Conservation (phyloP, 1,140 invertebrate genomes). For the Trichonephila clavata region DNA sequence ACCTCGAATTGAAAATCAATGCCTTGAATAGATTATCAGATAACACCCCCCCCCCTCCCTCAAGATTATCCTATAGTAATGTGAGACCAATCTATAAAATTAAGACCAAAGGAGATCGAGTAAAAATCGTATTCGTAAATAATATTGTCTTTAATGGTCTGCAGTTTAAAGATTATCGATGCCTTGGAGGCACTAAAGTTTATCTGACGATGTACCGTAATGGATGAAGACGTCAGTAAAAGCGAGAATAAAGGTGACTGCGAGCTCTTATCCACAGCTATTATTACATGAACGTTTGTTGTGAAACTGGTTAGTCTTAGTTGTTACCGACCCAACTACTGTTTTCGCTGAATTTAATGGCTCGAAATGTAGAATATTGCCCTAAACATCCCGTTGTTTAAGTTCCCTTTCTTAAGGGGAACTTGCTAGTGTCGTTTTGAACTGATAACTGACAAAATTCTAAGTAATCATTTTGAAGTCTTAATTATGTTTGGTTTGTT, state of each 20-base stretch:
- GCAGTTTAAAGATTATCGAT: constrained; percentile 69
- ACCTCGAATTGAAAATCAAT: constrained; percentile 45
- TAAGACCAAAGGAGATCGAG: not conserved
- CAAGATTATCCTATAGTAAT: constrained; percentile 40
- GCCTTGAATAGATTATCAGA: constrained; percentile 28
- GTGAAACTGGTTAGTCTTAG: not conserved
- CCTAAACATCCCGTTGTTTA: not conserved
- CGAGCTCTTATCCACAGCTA: not conserved
- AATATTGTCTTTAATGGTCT: constrained; percentile 62
- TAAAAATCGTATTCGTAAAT: constrained; percentile 45
- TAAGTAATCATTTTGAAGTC: too few species aligned
- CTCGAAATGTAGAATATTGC: not conserved
- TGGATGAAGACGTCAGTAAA: constrained; percentile 45
- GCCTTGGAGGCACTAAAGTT: constrained; percentile 18
- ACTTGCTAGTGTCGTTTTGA: too few species aligned
- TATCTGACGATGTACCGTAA: constrained; percentile 44
- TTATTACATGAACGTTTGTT: constrained; percentile 44
- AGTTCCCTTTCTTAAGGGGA: not conserved
- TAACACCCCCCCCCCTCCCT: too few species aligned
- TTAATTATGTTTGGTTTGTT: too few species aligned
- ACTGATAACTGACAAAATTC: too few species aligned
- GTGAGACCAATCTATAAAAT: constrained; percentile 42
- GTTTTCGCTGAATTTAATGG: constrained; percentile 44
- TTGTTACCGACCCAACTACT: not conserved
- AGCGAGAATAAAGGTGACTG: constrained; percentile 59